phyloP scores from a whole-genome alignment of 2,888 invertebrate genomes.

The Corbicula japonica region DNA sequence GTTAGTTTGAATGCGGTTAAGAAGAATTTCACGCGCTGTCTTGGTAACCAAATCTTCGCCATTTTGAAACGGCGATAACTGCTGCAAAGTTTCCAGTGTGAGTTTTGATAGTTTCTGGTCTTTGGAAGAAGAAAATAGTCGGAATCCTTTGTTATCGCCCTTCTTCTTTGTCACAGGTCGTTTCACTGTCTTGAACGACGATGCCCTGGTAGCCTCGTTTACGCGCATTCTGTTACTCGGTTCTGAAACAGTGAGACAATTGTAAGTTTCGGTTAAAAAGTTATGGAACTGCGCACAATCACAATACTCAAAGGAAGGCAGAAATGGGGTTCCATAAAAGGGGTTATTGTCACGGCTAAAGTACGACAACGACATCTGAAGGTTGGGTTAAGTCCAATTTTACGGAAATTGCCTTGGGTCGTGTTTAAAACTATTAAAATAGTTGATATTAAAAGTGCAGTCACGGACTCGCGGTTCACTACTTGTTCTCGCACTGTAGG shows the following conservation, averaged over 20 bases:
- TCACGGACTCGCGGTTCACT: no score
- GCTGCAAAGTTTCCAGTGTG: slow-evolving; percentile 76
- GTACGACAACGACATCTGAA: no score
- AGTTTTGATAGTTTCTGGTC: slow-evolving; percentile 42
- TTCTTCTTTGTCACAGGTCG: slow-evolving; percentile 48
- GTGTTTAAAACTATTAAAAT: no score
- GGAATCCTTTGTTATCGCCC: slow-evolving; percentile 19
- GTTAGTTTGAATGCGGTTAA: slow-evolving; percentile 79
- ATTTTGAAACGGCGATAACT: slow-evolving; percentile 77
- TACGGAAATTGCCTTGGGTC: no score
- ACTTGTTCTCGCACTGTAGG: no score
- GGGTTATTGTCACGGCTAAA: no score
- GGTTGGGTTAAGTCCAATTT: no score
- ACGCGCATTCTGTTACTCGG: background rate
- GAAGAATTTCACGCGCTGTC: slow-evolving; percentile 79
- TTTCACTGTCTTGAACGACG: slow-evolving; percentile 61
- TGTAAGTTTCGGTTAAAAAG: no score
- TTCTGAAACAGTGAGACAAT: background rate
- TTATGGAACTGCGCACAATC: no score
- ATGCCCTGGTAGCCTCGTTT: slow-evolving; percentile 34
- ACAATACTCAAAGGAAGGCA: no score
- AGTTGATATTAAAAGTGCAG: no score
- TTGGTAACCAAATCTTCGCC: slow-evolving; percentile 79
- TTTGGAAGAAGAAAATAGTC: slow-evolving; percentile 15
- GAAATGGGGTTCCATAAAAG: no score